Evolutionary conservation across 2,888 invertebrate species (phyloP).

Genomic region (Lycaena phlaeas): DNA sequence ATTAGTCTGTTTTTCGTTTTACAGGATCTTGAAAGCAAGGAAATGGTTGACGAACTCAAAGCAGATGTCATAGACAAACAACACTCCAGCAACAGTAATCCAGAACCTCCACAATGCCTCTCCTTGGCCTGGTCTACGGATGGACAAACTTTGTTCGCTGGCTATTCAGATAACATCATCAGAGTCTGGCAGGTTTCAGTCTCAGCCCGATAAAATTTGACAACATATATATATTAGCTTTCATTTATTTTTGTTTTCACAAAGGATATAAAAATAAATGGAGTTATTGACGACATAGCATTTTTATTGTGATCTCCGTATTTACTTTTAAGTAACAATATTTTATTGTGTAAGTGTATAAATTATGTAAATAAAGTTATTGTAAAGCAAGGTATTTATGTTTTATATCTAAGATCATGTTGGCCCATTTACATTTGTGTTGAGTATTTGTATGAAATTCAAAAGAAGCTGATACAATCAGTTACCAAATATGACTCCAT

Average conservation of each 20-base stretch:
- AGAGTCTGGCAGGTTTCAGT: conserved; percentile 98
- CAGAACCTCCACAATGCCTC: conserved; percentile 95
- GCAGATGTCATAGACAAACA: conserved; percentile 90
- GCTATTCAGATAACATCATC: conserved; percentile 98
- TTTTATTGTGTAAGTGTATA: conserved; percentile 13
- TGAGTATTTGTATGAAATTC: neutral
- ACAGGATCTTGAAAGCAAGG: conserved; percentile 98
- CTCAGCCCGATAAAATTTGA: conserved; percentile 77
- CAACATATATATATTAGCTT: conserved; percentile 32
- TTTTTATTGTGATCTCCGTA: conserved; percentile 59
- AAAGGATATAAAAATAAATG: conserved; percentile 50
- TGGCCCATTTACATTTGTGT: neutral
- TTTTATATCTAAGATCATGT: neutral
- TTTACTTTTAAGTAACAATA: conserved; percentile 22
- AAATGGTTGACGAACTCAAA: conserved; percentile 97
- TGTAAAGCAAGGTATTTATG: conserved; percentile 3
- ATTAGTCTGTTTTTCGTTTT: conserved; percentile 9
- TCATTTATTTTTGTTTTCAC: conserved; percentile 60
- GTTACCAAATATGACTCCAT: too few relatives aligned
- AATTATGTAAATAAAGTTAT: conserved; percentile 46
- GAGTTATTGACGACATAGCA: conserved; percentile 30
- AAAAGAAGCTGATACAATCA: neutral
- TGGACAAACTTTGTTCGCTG: conserved; percentile 98
- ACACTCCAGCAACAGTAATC: conserved; percentile 77
- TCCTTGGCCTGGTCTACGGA: conserved; percentile 99